Evolutionary conservation across 1,140 invertebrate genomes (phyloP), one percentile per base, ranked within the genome.

Genomic region (Ips nitidus): DNA sequence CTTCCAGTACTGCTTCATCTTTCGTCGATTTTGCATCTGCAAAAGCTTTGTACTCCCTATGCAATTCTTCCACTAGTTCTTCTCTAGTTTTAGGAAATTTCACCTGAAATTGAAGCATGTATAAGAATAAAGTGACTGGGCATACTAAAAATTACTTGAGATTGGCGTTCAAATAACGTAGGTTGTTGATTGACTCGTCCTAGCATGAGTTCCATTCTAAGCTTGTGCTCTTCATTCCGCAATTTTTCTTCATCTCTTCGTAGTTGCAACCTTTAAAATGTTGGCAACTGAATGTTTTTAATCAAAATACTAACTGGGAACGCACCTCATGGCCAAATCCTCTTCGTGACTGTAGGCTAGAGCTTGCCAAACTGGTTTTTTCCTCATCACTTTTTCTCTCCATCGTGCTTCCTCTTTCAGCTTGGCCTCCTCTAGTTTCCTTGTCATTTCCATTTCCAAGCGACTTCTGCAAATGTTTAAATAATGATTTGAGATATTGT

Each of bases 131-230:
- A 22, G 22, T 55, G 5, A 55, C 7, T 8, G 38, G 37, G 37
- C 6, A 40, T 41, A 4, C 4, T 55, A 8, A 41, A 60, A 65
- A 58, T 50, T 75, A 88, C 87, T 72, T 88, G 85, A n/a, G 88
- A 89, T 73, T 88, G 86, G 57, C 89, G 81, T 79, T 90, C 88
- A 72, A 90, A 91, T 7, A 90, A 82, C 63, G 88, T 86, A 0
- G 89, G 89, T 74, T 89, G 89, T 71, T 84, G 83, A 56, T 86
- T 86, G 0, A 91, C 89, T 68, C 89, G 83, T 57, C 87, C 85
- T 60, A 88, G 80, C 88, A 91, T 91, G 66, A 86, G 75, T 78
- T 89, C 86, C 89, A 91, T 91, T 71, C 88, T 85, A 41, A 88
- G 80, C 3, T 85, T 81, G 80, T 89, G 87, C 75, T 88, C 86